A percentile compares a stretch with the other conserved stretches of the same genome.
These are phyloP conservation scores for Pyrgus malvae DNA, from an alignment of 2,888 invertebrate genomes.

Conservation along the genomic window DNA sequence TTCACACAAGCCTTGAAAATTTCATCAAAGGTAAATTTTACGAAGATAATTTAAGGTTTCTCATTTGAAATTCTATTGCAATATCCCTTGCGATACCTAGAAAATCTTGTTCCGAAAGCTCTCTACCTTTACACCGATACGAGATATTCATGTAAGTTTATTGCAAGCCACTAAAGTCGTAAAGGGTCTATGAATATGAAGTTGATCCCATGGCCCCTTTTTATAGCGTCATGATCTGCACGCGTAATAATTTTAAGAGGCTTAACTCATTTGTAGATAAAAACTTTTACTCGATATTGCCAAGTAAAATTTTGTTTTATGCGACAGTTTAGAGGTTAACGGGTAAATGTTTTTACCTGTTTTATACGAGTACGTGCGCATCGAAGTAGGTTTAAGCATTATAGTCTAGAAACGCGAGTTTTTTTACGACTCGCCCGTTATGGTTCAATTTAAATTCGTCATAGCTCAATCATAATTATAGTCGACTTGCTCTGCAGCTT, in stretches of 20 bases:
- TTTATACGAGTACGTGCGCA: conserved; percentile 4
- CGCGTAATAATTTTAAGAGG: conserved; percentile 23
- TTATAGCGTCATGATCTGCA: conserved; percentile 32
- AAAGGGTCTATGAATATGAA: conserved; percentile 38
- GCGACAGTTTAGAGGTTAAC: conserved; percentile 15
- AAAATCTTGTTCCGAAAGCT: conserved; percentile 24
- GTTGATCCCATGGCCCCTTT: conserved; percentile 33
- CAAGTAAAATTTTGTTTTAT: conserved; percentile 14
- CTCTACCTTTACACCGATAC: conserved; percentile 28
- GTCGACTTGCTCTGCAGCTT: too few relatives aligned
- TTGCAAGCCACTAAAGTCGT: conserved; percentile 32
- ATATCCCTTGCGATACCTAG: conserved; percentile 24
- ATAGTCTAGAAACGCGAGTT: neutral
- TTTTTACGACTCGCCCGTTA: conserved; percentile 9
- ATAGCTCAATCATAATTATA: conserved; percentile 3
- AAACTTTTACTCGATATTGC: neutral
- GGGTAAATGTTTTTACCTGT: conserved; percentile 1
- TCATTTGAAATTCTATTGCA: conserved; percentile 32
- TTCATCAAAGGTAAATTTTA: conserved; percentile 7
- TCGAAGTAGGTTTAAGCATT: conserved; percentile 14
- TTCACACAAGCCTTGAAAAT: too few relatives aligned
- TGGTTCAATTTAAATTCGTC: conserved; percentile 5
- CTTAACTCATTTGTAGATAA: neutral
- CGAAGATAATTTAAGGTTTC: conserved; percentile 36
- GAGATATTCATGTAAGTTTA: conserved; percentile 32